phyloP scores from a whole-genome alignment of 2,113 vertebrate genomes.

The Platysteira castanea region DNA sequence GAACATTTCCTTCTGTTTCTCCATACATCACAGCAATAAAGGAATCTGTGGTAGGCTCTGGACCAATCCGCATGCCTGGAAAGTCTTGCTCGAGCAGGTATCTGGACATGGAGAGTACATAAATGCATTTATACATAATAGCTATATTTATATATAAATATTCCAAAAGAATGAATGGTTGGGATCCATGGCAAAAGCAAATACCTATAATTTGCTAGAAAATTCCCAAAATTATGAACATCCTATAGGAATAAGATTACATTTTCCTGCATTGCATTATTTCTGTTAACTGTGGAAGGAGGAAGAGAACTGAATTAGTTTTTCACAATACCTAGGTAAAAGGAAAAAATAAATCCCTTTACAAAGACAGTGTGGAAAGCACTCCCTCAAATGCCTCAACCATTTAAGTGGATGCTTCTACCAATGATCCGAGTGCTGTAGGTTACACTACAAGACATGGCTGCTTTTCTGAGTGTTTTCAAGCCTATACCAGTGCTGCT shows the following conservation, averaged over 20 bases:
- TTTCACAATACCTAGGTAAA: neutral
- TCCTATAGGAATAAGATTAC: neutral
- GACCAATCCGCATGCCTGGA: conserved; percentile 96
- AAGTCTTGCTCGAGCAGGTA: conserved; percentile 95
- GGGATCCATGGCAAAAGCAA: neutral
- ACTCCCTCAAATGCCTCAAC: neutral
- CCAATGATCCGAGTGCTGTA: neutral
- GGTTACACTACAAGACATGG: neutral
- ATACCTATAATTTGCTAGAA: neutral
- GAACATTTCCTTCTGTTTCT: conserved; percentile 87
- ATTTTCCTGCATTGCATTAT: neutral
- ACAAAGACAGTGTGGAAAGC: neutral
- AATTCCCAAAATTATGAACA: neutral
- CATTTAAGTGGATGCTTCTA: neutral
- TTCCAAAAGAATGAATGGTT: neutral
- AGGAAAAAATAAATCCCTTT: neutral
- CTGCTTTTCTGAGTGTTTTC: neutral
- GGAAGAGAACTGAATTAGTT: neutral
- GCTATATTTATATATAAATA: neutral
- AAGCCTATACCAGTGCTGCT: neutral
- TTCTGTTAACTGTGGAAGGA: neutral
- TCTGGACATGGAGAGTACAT: conserved; percentile 49
- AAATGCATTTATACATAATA: neutral
- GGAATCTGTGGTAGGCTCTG: conserved; percentile 94
- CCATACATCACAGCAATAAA: conserved; percentile 98